Conservation (phyloP, 2,113 vertebrate genomes). For the Cyprinodon tularosa region DNA sequence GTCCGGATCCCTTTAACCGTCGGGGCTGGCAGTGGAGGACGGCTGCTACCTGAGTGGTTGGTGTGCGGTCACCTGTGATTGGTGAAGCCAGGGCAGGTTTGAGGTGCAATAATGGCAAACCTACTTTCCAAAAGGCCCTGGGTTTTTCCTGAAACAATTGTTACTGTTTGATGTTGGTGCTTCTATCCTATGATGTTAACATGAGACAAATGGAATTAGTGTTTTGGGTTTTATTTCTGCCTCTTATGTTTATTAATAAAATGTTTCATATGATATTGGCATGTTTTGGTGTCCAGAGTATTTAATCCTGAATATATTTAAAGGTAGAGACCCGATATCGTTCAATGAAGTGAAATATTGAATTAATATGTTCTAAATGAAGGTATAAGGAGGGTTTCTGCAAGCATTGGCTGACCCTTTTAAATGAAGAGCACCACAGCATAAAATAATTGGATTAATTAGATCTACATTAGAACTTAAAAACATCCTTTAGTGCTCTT, state of each 20-base stretch:
- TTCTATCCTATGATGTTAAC: slow-evolving; percentile 77
- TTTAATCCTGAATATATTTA: not conserved
- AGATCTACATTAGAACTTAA: too few relatives aligned
- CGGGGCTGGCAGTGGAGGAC: slow-evolving; percentile 9
- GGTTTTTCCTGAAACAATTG: slow-evolving; percentile 38
- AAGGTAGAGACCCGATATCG: not conserved
- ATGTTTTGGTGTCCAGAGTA: not conserved
- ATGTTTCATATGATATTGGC: slow-evolving; percentile 76
- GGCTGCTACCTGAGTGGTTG: slow-evolving; percentile 3
- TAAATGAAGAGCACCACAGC: too few relatives aligned
- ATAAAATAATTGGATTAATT: too few relatives aligned
- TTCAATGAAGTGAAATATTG: not conserved
- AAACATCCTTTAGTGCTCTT: too few relatives aligned
- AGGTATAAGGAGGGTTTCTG: too few relatives aligned
- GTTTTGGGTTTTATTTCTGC: slow-evolving; percentile 66
- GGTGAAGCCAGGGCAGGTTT: slow-evolving; percentile 69
- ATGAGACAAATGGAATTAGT: slow-evolving; percentile 72
- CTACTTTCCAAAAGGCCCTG: slow-evolving; percentile 67
- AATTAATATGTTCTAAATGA: not conserved
- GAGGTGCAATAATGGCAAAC: slow-evolving; percentile 80
- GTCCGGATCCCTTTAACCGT: slow-evolving; percentile 2
- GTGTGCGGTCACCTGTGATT: slow-evolving; percentile 47
- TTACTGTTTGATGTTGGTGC: slow-evolving; percentile 81
- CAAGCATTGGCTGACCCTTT: too few relatives aligned
- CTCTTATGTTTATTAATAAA: slow-evolving; percentile 80